Percentiles rank a stretch among this genome's conserved stretches.
phyloP scores from a whole-genome alignment of 2,888 invertebrate genomes.

The Eupithecia abbreviata region DNA sequence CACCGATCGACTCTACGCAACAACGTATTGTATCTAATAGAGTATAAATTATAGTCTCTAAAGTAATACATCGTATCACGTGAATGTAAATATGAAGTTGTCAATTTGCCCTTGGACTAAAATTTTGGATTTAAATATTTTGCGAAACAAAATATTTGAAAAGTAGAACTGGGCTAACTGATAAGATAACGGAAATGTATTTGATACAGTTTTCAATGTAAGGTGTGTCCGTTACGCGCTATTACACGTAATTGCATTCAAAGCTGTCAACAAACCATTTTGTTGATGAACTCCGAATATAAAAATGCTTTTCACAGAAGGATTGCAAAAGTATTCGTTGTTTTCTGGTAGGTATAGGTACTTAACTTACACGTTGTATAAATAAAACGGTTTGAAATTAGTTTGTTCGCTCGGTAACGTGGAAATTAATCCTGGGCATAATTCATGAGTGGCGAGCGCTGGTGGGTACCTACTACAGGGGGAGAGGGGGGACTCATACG shows the following conservation, averaged over 20 bases:
- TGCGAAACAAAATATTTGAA: neutral
- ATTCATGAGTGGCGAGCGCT: conserved; percentile 50
- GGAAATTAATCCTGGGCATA: conserved; percentile 58
- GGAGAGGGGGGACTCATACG: conserved; percentile 48
- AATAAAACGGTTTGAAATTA: conserved; percentile 44
- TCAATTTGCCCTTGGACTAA: neutral
- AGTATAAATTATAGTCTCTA: neutral
- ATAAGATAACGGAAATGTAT: neutral
- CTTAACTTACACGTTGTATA: conserved; percentile 18
- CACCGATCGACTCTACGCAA: neutral
- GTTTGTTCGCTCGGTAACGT: conserved; percentile 49
- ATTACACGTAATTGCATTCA: neutral
- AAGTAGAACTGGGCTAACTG: neutral
- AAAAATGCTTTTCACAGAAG: neutral
- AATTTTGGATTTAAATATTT: neutral
- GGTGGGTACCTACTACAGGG: conserved; percentile 15
- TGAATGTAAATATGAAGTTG: neutral
- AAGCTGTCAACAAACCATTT: neutral
- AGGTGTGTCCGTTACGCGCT: neutral
- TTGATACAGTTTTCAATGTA: neutral
- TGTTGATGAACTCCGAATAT: neutral
- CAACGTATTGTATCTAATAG: neutral
- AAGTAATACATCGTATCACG: neutral
- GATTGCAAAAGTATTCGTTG: neutral
- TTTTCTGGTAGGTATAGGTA: conserved; percentile 1